phyloP scores from a whole-genome alignment of 2,113 vertebrate species.

The Lagenorhynchus albirostris region DNA sequence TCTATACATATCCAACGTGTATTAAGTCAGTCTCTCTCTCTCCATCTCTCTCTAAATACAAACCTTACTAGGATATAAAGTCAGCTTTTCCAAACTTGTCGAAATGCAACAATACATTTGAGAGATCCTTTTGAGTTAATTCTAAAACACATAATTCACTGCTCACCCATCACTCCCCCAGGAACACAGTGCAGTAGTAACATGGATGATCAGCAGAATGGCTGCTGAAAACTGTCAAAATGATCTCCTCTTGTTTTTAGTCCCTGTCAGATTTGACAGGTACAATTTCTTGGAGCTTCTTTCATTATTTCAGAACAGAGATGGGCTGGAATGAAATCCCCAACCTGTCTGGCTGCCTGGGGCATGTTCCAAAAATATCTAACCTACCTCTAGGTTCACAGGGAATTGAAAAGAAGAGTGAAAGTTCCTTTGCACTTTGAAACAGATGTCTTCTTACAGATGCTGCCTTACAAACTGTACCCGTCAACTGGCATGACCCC shows the following conservation, averaged over 20 bases:
- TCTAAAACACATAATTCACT: conserved; percentile 58
- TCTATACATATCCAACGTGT: not conserved
- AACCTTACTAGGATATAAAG: not conserved
- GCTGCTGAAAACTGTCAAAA: conserved; percentile 67
- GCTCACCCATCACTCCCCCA: not conserved
- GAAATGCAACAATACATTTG: conserved; percentile 44
- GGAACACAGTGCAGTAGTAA: not conserved
- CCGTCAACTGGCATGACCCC: not conserved
- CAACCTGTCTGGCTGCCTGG: conserved; percentile 44
- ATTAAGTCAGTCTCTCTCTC: not conserved
- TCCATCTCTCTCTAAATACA: not conserved
- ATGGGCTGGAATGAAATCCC: conserved; percentile 42
- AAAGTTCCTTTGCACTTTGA: conserved; percentile 54
- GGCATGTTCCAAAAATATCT: conserved; percentile 46
- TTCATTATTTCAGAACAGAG: conserved; percentile 50
- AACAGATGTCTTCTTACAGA: conserved; percentile 27
- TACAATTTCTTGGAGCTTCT: conserved; percentile 56
- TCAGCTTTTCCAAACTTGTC: conserved; percentile 23
- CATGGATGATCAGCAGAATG: conserved; percentile 49
- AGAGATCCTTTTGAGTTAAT: conserved; percentile 36
- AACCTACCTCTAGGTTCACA: not conserved
- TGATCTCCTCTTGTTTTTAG: conserved; percentile 48
- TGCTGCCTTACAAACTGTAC: conserved; percentile 46
- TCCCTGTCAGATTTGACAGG: conserved; percentile 66
- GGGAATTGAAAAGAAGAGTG: conserved; percentile 50